Evolutionary conservation across 2,888 invertebrate genomes (phyloP), one percentile per base, ranked within the genome.

Genomic region (Linnaemya vulpina): DNA sequence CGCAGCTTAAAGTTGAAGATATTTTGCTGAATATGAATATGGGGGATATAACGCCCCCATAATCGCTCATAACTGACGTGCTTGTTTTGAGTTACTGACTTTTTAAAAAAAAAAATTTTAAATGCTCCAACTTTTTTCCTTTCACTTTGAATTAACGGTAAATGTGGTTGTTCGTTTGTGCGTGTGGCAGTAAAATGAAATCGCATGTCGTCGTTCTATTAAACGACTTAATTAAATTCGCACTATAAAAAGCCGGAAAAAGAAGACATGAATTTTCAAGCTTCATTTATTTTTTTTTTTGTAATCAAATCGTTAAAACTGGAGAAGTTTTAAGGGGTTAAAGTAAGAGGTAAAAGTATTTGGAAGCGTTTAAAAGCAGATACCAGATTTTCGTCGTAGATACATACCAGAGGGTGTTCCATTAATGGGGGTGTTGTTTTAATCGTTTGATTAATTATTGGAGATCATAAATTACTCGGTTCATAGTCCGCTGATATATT

Each of bases 201-300:
- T 75, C 30, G 30, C 30, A 30, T 51, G 22, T 30, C n/a, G 51
- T 51, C 35, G 11, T 68, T 20, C 11, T 63, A 63, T 63, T 35
- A 43, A 75, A 65, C 49, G 30, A 58, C 75, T 79, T 58, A 84
- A 84, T 84, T 75, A 43, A 71, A 79, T 65, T 63, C 65, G 38
- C 53, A 17, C 30, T 62, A 75, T 53, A 62, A 81, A 62, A 67
- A 35, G 63, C 7, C 17, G 17, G 9, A 15, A 38, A 46, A 25
- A 43, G 8, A 15, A 38, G 38, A 25, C 20, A 35, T 11, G 7
- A 43, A 15, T 53, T n/a, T 58, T 30, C 15, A 65, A 63, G n/a
- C n/a, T 35, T 49, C 67, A 53, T 73, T 65, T 62, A 13, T 13
- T 62, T 40, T 30, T 71, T 35, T 58, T 30, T n/a, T n/a, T n/a